Evolutionary conservation across 2,888 invertebrate genomes (phyloP).

Genomic region (Listrodromus nycthemerus): DNA sequence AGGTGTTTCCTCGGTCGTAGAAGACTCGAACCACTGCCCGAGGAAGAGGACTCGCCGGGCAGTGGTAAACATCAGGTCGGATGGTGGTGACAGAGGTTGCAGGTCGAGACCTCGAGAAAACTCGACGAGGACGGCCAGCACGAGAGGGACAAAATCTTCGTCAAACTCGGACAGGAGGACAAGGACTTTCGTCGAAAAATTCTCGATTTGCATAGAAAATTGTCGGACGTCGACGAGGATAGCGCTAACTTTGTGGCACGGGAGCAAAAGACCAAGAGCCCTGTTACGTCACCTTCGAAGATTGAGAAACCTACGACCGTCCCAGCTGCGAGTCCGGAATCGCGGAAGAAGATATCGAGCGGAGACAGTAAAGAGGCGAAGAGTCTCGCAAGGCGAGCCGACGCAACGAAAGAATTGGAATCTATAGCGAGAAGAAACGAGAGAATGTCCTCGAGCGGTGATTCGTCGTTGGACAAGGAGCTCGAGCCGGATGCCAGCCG

Average conservation of each 20-base stretch:
- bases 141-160: conserved; percentile 78
- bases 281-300: conserved; percentile 38
- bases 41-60: conserved; percentile 90
- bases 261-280: conserved; percentile 17
- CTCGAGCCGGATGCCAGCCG: conserved; percentile 58
- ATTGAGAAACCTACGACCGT: conserved; percentile 22
- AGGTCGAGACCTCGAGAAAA: conserved; percentile 73
- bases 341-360: conserved; percentile 65
- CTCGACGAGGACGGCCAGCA: conserved; percentile 69
- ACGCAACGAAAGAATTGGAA: conserved; percentile 55
- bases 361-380: conserved; percentile 44
- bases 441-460: conserved; percentile 64
- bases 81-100: conserved; percentile 84
- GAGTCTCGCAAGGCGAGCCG: conserved; percentile 39
- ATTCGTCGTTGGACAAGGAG: conserved; percentile 66
- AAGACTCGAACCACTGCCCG: conserved; percentile 92
- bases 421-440: conserved; percentile 62
- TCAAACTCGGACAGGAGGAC: conserved; percentile 80
- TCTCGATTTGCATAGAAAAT: conserved; percentile 80
- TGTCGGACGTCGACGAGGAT: conserved; percentile 70
- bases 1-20: conserved; percentile 86
- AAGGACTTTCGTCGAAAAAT: conserved; percentile 82
- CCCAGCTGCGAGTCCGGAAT: conserved; percentile 69
- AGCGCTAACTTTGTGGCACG: conserved; percentile 37
- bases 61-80: conserved; percentile 81